phyloP scores from a whole-genome alignment of 2,113 vertebrate genomes.

The Haliaeetus leucogaster region DNA sequence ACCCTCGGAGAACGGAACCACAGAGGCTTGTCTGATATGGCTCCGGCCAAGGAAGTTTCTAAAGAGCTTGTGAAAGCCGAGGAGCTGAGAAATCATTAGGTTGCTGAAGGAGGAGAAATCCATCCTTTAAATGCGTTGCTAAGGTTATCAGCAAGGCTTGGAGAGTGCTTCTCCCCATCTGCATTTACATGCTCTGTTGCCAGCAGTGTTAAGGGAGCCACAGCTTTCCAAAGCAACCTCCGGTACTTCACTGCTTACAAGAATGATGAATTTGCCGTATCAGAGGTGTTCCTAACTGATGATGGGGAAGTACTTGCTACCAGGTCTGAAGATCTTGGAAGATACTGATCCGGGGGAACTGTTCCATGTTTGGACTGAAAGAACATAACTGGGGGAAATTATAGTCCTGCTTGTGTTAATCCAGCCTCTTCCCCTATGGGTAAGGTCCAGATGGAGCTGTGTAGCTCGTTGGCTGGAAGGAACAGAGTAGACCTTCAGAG shows the following conservation, averaged over 20 bases:
- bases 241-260: background rate
- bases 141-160: background rate
- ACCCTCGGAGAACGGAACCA: background rate
- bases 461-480: background rate
- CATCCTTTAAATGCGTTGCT: background rate
- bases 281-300: background rate
- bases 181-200: background rate
- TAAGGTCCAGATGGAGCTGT: background rate
- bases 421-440: background rate
- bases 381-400: background rate
- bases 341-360: background rate
- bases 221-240: background rate
- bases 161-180: background rate
- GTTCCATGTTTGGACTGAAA: background rate
- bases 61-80: background rate
- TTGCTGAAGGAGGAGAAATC: background rate
- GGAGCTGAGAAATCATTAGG: background rate
- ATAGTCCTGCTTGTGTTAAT: background rate
- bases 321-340: background rate
- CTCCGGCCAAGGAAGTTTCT: background rate
- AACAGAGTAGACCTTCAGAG: background rate
- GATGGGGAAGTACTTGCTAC: background rate
- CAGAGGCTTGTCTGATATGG: background rate
- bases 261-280: background rate
- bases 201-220: background rate